Evolutionary conservation across 2,113 vertebrate genomes (phyloP), one percentile per base, ranked within the genome.

Genomic region (Barnardius zonarius): DNA sequence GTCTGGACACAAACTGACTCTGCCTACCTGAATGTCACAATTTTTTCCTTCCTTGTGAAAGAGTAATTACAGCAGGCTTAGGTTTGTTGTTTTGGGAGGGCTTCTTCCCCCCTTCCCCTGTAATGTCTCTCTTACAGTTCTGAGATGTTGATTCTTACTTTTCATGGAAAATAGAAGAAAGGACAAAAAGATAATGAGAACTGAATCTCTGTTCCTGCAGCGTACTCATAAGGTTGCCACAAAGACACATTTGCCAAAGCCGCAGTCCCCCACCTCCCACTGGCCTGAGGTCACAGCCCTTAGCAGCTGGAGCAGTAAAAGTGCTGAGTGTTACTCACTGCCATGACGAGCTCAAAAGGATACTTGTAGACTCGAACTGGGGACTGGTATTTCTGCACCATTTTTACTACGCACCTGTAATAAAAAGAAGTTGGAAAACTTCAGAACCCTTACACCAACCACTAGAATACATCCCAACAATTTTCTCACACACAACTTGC

Each of bases 321-420:
- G 31, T 59, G 82, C 90, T 76, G 73, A 72, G 62, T 9, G 13
- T 30, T 91, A 98, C 98, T 98, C 95, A 98, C 98, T 93, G 98
- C 98, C 98, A 99, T 99, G 96, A 99, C 98, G 72, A 99, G 97
- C 89, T 99, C 98, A 13, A 99, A 99, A 1, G 98, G 98, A 49
- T 98, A 98, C 93, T 99, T 99, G 98, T 99, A 99, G 95, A 99
- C 97, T 52, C 98, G 97, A 54, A 99, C 98, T 27, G 98, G 98
- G 66, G 98, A 99, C 87, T 98, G 98, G 79, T 98, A 99, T 76
- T 98, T 98, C 96, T 99, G 98, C 95, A 99, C 98, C 98, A 99
- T 99, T 95, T 97, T 98, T 92, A 70, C 52, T 20, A 37, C 33
- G 79, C 75, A 75, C 91, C 88, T 93, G 79, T 13, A 85, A 85